Percentiles rank a stretch among this genome's conserved stretches.
Evolutionary conservation across 2,888 invertebrate genomes (phyloP).

Genomic region (Tipula helvola): DNA sequence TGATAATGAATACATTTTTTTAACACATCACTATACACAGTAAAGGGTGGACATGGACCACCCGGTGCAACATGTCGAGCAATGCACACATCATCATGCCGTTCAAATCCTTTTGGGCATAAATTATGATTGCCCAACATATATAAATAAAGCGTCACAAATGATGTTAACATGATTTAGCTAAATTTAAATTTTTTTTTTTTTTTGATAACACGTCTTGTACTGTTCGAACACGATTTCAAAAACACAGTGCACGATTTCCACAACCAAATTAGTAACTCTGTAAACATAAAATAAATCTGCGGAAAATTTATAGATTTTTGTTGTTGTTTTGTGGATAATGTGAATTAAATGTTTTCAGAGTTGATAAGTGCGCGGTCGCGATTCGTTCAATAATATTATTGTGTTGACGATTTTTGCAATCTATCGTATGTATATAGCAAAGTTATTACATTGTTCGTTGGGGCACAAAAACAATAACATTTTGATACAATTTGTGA

Average conservation of each 20-base stretch:
- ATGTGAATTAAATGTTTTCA: background rate
- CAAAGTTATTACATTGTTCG: too few relatives aligned
- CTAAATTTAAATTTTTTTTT: too few relatives aligned
- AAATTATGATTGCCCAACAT: background rate
- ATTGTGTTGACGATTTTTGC: background rate
- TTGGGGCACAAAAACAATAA: too few relatives aligned
- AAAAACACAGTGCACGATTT: background rate
- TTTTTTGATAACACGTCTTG: background rate
- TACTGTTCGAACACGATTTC: background rate
- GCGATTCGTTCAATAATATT: background rate
- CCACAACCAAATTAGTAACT: background rate
- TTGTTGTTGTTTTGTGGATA: background rate
- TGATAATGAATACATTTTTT: constrained; percentile 6
- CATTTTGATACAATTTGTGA: too few relatives aligned
- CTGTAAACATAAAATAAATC: too few relatives aligned
- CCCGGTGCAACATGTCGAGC: background rate
- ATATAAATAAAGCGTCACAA: background rate
- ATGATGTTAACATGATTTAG: background rate
- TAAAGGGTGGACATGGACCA: background rate
- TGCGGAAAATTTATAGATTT: background rate
- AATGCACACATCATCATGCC: background rate
- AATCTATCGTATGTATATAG: too few relatives aligned
- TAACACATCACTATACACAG: background rate
- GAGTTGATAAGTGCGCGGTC: background rate
- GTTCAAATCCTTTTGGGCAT: background rate